phyloP scores from a whole-genome alignment of 92 coral and sea anemone species.

The Parazoanthus atlanticus region DNA sequence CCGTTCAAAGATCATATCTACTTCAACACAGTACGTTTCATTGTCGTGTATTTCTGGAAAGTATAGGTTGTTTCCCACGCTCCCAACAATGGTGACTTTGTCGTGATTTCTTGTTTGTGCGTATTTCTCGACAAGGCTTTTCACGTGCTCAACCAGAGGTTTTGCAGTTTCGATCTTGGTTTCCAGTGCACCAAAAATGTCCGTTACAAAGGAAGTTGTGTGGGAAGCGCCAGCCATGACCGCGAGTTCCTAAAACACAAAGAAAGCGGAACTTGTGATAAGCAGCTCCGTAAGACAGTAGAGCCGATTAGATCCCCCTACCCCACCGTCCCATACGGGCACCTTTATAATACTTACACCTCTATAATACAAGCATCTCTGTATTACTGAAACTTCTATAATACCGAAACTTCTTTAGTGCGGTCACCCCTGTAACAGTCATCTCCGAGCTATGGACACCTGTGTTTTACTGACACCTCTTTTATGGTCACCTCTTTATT shows the following conservation, averaged over 20 bases:
- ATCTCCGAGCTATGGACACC: no score
- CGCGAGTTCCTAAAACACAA: background rate
- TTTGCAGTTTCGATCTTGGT: conserved; percentile 44
- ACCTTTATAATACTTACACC: no score
- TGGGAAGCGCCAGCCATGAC: conserved; percentile 2
- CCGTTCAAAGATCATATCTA: conserved; percentile 58
- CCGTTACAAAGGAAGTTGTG: background rate
- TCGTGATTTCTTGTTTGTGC: conserved; percentile 49
- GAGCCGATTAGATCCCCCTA: background rate
- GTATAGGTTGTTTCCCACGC: conserved; percentile 53
- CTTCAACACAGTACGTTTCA: conserved; percentile 53
- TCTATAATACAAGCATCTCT: no score
- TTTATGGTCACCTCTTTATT: no score
- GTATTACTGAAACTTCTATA: no score
- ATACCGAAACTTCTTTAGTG: no score
- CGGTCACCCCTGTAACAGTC: no score
- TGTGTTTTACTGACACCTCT: no score
- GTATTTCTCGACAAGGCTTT: conserved; percentile 33
- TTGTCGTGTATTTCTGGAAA: conserved; percentile 52
- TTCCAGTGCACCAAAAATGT: conserved; percentile 35
- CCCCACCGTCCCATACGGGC: background rate
- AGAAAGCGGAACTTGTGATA: background rate
- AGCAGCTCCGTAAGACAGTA: background rate
- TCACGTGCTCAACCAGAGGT: conserved; percentile 29
- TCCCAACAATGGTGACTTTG: conserved; percentile 50